phyloP scores from a whole-genome alignment of 2,888 invertebrate species.

The Patella depressa region DNA sequence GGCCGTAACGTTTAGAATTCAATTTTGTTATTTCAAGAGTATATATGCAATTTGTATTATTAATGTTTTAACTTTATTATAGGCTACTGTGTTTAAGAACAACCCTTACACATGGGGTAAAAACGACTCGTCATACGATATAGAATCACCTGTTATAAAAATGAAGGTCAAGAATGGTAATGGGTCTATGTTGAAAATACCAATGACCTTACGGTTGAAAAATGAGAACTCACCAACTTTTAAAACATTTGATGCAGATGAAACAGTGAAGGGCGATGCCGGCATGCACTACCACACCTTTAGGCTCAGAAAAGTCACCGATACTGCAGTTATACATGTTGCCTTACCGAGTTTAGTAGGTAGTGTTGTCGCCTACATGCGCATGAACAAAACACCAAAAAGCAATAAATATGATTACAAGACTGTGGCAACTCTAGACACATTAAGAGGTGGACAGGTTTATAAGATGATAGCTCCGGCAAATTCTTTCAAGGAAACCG shows the following conservation, averaged over 20 bases:
- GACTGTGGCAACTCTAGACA: background rate
- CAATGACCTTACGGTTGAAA: constrained; percentile 14
- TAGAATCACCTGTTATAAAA: constrained; percentile 26
- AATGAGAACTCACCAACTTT: background rate
- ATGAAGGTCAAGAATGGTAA: constrained; percentile 25
- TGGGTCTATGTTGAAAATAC: background rate
- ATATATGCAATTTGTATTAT: too few relatives aligned
- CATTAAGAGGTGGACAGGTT: constrained; percentile 12
- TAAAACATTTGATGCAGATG: constrained; percentile 18
- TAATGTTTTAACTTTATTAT: background rate
- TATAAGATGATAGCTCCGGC: constrained; percentile 13
- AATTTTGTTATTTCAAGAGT: too few relatives aligned
- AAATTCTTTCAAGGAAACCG: constrained; percentile 5
- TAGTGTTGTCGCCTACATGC: constrained; percentile 19
- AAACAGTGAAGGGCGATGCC: constrained; percentile 25
- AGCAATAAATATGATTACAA: constrained; percentile 20
- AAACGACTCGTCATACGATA: constrained; percentile 26
- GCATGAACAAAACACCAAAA: constrained; percentile 17
- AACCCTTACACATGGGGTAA: constrained; percentile 27
- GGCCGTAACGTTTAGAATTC: too few relatives aligned
- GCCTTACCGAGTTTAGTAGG: background rate
- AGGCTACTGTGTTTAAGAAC: constrained; percentile 25
- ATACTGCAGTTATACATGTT: constrained; percentile 20
- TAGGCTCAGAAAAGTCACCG: constrained; percentile 30
- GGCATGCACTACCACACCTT: constrained; percentile 41